Percentiles rank a stretch among this genome's conserved stretches.
Conservation (phyloP, 2,888 invertebrate species). For the Machimus rusticus region DNA sequence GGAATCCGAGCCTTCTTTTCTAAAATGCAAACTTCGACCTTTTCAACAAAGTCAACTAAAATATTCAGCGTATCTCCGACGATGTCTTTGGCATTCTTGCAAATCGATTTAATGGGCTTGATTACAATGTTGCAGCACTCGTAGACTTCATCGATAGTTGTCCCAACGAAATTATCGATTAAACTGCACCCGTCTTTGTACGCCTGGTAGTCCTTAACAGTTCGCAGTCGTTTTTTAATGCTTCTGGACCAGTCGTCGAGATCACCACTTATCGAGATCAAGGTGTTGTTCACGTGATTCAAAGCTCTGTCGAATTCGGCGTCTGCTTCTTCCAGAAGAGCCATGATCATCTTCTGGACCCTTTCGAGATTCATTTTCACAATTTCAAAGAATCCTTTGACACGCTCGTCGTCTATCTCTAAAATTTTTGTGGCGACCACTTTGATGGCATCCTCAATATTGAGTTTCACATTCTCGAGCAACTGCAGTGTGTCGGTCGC, state of each 20-base stretch:
- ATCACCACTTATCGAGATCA: conserved; percentile 52
- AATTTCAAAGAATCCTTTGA: conserved; percentile 48
- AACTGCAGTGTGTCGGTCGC: background rate
- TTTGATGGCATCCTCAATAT: background rate
- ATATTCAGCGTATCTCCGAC: conserved; percentile 52
- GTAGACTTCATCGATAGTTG: conserved; percentile 51
- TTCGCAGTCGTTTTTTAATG: conserved; percentile 51
- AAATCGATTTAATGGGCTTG: conserved; percentile 52
- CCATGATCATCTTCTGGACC: conserved; percentile 45
- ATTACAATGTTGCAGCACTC: conserved; percentile 56
- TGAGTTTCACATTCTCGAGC: background rate
- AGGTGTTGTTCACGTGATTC: conserved; percentile 52
- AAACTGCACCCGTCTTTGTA: conserved; percentile 52
- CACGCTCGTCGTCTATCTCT: conserved; percentile 47
- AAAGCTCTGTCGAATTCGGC: conserved; percentile 51
- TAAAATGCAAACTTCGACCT: conserved; percentile 53
- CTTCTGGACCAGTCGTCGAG: conserved; percentile 52
- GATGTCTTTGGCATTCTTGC: conserved; percentile 51
- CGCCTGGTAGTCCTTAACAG: conserved; percentile 50
- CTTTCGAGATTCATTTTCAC: conserved; percentile 48
- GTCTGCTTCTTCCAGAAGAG: conserved; percentile 50
- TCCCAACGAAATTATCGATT: conserved; percentile 53
- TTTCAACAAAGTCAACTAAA: conserved; percentile 52
- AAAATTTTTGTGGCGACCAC: conserved; percentile 48
- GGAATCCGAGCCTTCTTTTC: conserved; percentile 52